Percentiles rank a stretch among this genome's conserved stretches.
phyloP scores from a whole-genome alignment of 2,797 vertebrate genomes.

The Enteromius afrohamiltoni region DNA sequence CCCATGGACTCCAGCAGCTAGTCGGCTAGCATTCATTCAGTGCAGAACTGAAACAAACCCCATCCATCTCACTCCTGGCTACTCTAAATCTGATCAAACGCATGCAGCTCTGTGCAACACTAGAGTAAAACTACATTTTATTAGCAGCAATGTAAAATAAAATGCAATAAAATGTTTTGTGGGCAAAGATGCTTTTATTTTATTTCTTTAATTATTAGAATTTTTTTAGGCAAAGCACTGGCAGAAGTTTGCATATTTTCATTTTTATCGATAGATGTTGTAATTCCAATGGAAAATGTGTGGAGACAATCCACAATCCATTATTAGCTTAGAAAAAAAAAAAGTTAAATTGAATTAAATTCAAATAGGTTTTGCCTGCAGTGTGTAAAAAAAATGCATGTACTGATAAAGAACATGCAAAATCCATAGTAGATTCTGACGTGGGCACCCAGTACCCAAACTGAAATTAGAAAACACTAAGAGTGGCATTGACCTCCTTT shows the following conservation, averaged over 20 bases:
- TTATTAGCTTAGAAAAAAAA: neutral
- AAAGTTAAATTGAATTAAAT: neutral
- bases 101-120: neutral
- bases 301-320: neutral
- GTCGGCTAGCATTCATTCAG: constrained; percentile 53
- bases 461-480: neutral
- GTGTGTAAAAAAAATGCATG: neutral
- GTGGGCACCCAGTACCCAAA: neutral
- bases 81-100: constrained; percentile 20
- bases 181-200: neutral
- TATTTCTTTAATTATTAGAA: no score
- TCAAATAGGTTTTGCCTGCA: neutral
- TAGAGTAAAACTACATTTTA: neutral
- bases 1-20: constrained; percentile 58
- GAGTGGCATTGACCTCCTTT: constrained; percentile 16
- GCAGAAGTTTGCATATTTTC: neutral
- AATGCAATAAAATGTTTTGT: neutral
- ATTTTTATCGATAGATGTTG: neutral
- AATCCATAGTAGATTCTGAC: neutral
- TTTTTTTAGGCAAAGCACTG: neutral
- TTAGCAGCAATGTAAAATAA: neutral
- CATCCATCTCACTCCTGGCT: constrained; percentile 49
- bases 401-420: neutral
- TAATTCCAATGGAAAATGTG: neutral
- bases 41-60: constrained; percentile 38